Base-by-base conservation (phyloP, 2,888 invertebrate genomes). In the Synanthedon andrenaeformis region DNA sequence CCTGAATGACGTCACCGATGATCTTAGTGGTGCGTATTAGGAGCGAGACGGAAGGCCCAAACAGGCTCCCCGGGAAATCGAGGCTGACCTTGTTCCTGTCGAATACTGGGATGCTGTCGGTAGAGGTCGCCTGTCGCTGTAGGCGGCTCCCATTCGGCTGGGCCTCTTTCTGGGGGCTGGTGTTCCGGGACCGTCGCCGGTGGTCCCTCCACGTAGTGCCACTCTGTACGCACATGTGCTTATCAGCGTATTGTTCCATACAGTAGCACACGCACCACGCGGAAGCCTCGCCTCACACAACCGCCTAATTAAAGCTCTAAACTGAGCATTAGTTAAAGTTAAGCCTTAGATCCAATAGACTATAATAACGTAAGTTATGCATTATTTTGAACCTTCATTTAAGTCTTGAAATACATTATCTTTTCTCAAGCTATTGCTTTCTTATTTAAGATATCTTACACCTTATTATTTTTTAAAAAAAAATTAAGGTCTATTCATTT, bases 11-110 rank as follows among this genome's bases (percentile, higher is more conserved):
- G 66, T 90, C 91, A 42, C 91, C 92, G 64, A 91, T 74, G 58
- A 91, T 78, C 70, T 90, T 91, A 74, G 92, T 92, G 64, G 92
- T 80, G 61, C 89, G 89, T 64, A 92, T 92, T 61, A 93, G 84
- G 52, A 92, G 82, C 55, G 89, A 90, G 74, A 92, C 92, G 70
- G 91, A 91, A 12, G 90, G 89, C 52, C 92, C 92, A 76, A 93
- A 91, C 63, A 91, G 82, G 69, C 79, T 84, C 57, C 90, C 89
- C 57, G 92, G 92, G 64, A 93, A 77, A 62, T 92, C 91, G 72
- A 93, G 83, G 66, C 90, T 90, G 58, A 92, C 92, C 66, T 89
- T 89, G 83, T 89, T 88, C 65, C 91, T 84, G 74, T 90, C 90
- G 81, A 91, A 90, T 61, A 82, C 88, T 35, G 90, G 90, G 63